Percentiles rank a stretch among this genome's conserved stretches.
Evolutionary conservation across 2,797 vertebrate species (phyloP).

Genomic region (Eutrigla gurnardus): DNA sequence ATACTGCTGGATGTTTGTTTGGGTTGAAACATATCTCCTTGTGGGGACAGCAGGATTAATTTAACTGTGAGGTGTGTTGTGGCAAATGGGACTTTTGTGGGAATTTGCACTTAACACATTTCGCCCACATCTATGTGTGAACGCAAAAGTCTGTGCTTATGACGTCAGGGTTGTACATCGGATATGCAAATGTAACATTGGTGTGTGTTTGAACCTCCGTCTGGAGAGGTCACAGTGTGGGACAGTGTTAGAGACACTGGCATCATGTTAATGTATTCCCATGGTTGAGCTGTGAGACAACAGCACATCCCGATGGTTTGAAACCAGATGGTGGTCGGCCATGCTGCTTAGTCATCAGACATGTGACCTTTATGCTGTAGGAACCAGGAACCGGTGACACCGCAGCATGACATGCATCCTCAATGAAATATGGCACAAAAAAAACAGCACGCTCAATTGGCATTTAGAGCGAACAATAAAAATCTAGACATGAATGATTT

Average conservation of each 20-base stretch:
- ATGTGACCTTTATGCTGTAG: neutral
- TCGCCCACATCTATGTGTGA: neutral
- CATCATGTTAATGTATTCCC: conserved; percentile 36
- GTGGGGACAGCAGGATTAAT: conserved; percentile 47
- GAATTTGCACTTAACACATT: conserved; percentile 17
- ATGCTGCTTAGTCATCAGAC: conserved; percentile 34
- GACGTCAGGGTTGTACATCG: conserved; percentile 1
- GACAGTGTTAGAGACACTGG: neutral
- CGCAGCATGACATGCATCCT: conserved; percentile 15
- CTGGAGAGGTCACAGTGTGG: neutral
- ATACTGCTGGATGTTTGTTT: conserved; percentile 52
- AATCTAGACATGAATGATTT: conserved; percentile 20
- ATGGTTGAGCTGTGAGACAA: conserved; percentile 42
- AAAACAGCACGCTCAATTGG: conserved; percentile 3
- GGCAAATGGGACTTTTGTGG: conserved; percentile 34
- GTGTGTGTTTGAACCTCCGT: neutral
- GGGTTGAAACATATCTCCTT: conserved; percentile 50
- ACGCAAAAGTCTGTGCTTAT: conserved; percentile 16
- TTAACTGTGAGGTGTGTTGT: conserved; percentile 50
- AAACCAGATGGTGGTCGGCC: conserved; percentile 29
- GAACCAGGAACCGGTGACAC: conserved; percentile 16
- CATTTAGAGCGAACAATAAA: neutral
- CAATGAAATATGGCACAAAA: conserved; percentile 9
- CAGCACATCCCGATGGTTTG: conserved; percentile 31
- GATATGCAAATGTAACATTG: neutral